Evolutionary conservation across 2,888 invertebrate species (phyloP).

Genomic region (Mimumesa dahlbomi): DNA sequence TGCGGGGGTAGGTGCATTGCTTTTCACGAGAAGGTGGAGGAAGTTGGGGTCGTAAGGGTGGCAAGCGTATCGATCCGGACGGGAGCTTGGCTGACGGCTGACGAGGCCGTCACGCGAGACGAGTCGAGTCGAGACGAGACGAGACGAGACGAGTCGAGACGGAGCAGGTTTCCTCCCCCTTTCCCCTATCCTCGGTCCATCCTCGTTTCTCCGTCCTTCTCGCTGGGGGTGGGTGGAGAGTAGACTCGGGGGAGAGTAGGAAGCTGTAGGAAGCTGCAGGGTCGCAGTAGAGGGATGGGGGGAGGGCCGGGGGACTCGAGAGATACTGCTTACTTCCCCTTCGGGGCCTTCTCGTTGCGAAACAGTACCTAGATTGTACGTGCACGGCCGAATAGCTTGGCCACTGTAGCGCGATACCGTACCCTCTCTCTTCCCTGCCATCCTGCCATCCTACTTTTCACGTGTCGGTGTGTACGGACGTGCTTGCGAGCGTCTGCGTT

Average conservation of each 20-base stretch:
- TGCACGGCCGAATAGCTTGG: conserved; percentile 64
- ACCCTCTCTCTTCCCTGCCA: conserved; percentile 43
- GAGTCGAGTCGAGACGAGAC: conserved; percentile 77
- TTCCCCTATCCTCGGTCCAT: conserved; percentile 47
- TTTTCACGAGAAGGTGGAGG: conserved; percentile 74
- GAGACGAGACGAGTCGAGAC: conserved; percentile 63
- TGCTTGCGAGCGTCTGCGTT: conserved; percentile 16
- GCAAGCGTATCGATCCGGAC: conserved; percentile 79
- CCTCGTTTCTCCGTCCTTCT: conserved; percentile 38
- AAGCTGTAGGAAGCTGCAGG: conserved; percentile 43
- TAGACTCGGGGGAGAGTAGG: conserved; percentile 30
- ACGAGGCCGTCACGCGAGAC: conserved; percentile 81
- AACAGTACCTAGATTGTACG: conserved; percentile 67
- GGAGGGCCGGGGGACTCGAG: conserved; percentile 79
- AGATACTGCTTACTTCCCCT: conserved; percentile 69
- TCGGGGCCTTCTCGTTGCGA: conserved; percentile 62
- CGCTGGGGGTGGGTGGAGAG: conserved; percentile 54
- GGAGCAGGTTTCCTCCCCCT: conserved; percentile 71
- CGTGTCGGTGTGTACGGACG: conserved; percentile 15
- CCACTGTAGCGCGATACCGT: conserved; percentile 61
- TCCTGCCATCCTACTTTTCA: conserved; percentile 42
- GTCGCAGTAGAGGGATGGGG: conserved; percentile 42
- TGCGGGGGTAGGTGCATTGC: conserved; percentile 76
- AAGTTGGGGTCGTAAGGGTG: conserved; percentile 73
- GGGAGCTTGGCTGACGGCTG: conserved; percentile 80